These are phyloP conservation scores for Philopotamus ludificatus DNA, from an alignment of 1,140 invertebrate species.

Conservation along the genomic window DNA sequence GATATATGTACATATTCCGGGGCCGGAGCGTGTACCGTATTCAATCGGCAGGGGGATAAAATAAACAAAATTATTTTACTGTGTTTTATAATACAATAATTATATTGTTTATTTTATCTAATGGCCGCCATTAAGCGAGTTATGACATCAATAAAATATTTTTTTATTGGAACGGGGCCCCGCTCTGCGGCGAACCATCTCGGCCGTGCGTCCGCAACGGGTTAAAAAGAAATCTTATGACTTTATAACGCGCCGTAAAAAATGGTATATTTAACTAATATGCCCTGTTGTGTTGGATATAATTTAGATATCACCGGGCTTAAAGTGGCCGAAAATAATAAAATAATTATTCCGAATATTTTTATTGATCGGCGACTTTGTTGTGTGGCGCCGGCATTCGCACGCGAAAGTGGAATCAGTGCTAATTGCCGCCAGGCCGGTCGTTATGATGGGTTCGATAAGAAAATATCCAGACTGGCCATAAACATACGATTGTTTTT, in stretches of 20 bases:
- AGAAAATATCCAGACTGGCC: too few species aligned
- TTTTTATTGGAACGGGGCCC: conserved; percentile 20
- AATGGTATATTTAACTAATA: conserved; percentile 18
- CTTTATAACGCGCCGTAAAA: conserved; percentile 15
- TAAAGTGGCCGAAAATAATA: background rate
- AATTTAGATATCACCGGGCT: conserved; percentile 22
- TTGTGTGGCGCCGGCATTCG: too few species aligned
- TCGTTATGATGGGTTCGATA: too few species aligned
- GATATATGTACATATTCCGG: background rate
- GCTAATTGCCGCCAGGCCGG: too few species aligned
- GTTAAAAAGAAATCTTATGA: conserved; percentile 18
- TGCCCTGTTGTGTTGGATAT: conserved; percentile 9
- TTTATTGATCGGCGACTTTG: too few species aligned
- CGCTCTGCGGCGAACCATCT: conserved; percentile 23
- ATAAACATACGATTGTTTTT: too few species aligned
- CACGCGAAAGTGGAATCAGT: too few species aligned
- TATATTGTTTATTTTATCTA: conserved; percentile 33
- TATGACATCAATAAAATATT: conserved; percentile 32
- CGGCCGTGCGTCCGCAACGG: conserved; percentile 6
- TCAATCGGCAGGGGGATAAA: conserved; percentile 24
- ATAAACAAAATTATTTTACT: conserved; percentile 30
- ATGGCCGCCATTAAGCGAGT: conserved; percentile 28
- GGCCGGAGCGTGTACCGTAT: conserved; percentile 8
- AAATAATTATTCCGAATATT: too few species aligned
- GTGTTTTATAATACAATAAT: conserved; percentile 24